These are phyloP conservation scores for Geophilus truncorum DNA, from an alignment of 2,888 invertebrate genomes.

Conservation along the genomic window DNA sequence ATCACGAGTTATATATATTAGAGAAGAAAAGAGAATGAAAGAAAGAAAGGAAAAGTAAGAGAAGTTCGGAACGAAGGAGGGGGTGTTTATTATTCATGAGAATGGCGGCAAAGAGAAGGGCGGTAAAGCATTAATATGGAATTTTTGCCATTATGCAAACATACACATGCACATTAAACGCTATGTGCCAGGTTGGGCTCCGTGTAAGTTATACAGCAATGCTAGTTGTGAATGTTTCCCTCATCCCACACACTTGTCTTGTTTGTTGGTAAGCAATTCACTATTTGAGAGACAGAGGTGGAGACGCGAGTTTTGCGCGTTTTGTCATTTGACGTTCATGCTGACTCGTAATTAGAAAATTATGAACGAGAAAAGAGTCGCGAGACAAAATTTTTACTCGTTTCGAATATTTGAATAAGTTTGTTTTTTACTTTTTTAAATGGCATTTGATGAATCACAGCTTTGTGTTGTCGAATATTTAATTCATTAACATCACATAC, in stretches of 20 bases:
- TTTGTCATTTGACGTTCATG: slow-evolving; percentile 23
- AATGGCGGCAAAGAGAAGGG: slow-evolving; percentile 22
- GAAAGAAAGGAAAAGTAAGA: neutral
- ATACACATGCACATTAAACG: slow-evolving; percentile 32
- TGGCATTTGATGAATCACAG: neutral
- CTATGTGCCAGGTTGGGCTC: neutral
- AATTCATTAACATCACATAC: neutral
- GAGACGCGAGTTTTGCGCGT: neutral
- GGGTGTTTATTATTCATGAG: slow-evolving; percentile 34
- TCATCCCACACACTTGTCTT: neutral
- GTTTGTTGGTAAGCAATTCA: neutral
- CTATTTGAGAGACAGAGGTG: neutral
- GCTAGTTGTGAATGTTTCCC: slow-evolving; percentile 28
- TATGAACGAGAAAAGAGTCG: slow-evolving; percentile 18
- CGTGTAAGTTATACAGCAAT: slow-evolving; percentile 1
- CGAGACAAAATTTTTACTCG: slow-evolving; percentile 23
- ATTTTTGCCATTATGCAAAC: slow-evolving; percentile 34
- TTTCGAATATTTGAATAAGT: neutral
- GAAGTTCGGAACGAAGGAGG: neutral
- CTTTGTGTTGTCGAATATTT: neutral
- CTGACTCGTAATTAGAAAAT: slow-evolving; percentile 33
- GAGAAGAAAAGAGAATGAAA: neutral
- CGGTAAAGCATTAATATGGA: slow-evolving; percentile 32
- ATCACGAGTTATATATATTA: slow-evolving; percentile 12
- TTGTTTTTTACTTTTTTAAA: neutral